Evolutionary conservation across 2,888 invertebrate genomes (phyloP), one percentile per base, ranked within the genome.

Genomic region (Drosophila vallismaia): DNA sequence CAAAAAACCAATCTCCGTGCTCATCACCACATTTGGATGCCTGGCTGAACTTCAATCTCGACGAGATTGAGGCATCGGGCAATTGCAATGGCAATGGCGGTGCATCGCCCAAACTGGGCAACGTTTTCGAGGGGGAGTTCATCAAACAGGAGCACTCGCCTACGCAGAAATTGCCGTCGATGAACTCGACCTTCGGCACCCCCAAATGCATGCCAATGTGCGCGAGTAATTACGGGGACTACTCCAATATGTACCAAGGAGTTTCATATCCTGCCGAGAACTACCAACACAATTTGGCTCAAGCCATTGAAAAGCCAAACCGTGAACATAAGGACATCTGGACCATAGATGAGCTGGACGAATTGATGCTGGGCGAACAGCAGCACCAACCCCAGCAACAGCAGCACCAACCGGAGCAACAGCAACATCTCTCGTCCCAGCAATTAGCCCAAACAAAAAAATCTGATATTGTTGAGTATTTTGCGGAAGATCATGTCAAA

Each of bases 1-100:
- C 92, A 46, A 92, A 92, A 77, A 91, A 91, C 74, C 92, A 92
- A 75, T 92, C 92, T 8, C 92, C 92, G 2, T 92, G 92, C 71
- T 91, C 92, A 4, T 91, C 92, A 26, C 92, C 92, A 3, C 89
- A 90, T 31, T 64, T 92, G 48, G 92, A 92, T 77, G 91, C 92
- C 33, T 92, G 92, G 92, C 82, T 92, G 77, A 86, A 90, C 33
- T 75, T 91, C 12, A 90, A 88, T 58, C 76, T 91, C 51, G 77
- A 82, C 59, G 90, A 90, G 38, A 75, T 86, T 42, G 40, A 19
- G 51, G 29, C 53, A 2, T 49, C 19, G 19, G 19, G 19, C 36
- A 46, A 38, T 54, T 9, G 19, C 19, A 19, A 19, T 19, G 19
- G 19, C 19, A 31, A 14, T 14, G 40, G 40, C 10, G 24, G 58